Evolutionary conservation across 2,113 vertebrate species (phyloP), one percentile per base, ranked within the genome.

Genomic region (Donacobius atricapilla): DNA sequence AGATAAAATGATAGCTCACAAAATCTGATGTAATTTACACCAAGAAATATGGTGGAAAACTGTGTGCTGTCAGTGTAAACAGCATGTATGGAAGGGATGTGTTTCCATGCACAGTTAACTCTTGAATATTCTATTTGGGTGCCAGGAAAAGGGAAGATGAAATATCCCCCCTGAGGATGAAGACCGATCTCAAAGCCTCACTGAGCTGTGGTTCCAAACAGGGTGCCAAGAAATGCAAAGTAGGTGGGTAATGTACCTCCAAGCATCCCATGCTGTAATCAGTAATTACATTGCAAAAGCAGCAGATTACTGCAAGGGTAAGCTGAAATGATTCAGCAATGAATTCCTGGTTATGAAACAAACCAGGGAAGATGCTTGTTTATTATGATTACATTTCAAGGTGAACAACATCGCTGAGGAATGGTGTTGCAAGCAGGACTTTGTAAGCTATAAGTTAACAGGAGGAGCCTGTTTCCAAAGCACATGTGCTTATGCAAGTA

Each of bases 51-150:
- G 7, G 14, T 58, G 44, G 28, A 27, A 84, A 81, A 54, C 15
- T 39, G 33, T 68, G 12, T 0, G 0, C 44, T 66, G 19, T 56
- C 56, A 28, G 7, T 58, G 42, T 15, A 65, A 42, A 35, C n/a
- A 40, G 7, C 51, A n/a, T 54, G 18, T 42, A 51, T 28, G 37
- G 72, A 45, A 58, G 33, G 17, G 25, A 50, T 28, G 10, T 40
- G 6, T 37, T 77, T 77, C 44, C 11, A 33, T 13, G 24, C 31
- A 47, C 42, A 75, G 45, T 40, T 85, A 90, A 24, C 30, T 68
- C 27, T 20, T 65, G 48, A 33, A 19, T 80, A 17, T 50, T 87
- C 40, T 57, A 1, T 40, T 68, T 64, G 64, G 15, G 13, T 65
- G 7, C 3, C 44, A 66, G 31, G 11, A 45, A 83, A 87, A 65